A percentile compares a stretch with the other conserved stretches of the same genome.
Conservation (phyloP, 2,888 invertebrate genomes). For the Piscicola geometra region DNA sequence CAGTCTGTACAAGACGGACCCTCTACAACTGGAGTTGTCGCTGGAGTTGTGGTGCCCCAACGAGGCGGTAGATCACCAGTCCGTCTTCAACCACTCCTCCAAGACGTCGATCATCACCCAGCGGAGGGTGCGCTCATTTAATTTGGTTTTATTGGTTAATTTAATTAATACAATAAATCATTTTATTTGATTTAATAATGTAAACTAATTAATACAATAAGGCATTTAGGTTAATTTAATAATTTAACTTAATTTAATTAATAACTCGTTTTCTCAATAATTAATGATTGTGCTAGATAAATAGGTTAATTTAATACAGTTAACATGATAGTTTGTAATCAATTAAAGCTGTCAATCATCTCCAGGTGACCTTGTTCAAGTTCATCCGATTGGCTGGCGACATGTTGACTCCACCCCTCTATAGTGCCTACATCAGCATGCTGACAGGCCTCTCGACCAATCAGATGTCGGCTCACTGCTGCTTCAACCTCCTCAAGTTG, state of each 20-base stretch:
- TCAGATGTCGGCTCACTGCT: conserved; percentile 71
- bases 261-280: neutral
- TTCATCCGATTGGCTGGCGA: conserved; percentile 84
- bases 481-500: conserved; percentile 72
- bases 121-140: conserved; percentile 55
- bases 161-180: too few relatives aligned
- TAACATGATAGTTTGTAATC: neutral
- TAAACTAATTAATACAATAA: too few relatives aligned
- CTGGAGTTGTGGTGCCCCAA: conserved; percentile 75
- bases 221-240: neutral
- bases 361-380: conserved; percentile 66
- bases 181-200: too few relatives aligned
- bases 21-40: conserved; percentile 66
- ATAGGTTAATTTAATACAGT: neutral
- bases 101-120: conserved; percentile 53
- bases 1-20: conserved; percentile 72
- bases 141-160: too few relatives aligned
- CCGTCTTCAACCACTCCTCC: conserved; percentile 28
- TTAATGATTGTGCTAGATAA: neutral
- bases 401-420: conserved; percentile 74
- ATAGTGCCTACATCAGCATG: conserved; percentile 81
- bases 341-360: neutral
- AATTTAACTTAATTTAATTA: neutral
- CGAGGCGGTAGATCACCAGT: conserved; percentile 43
- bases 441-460: conserved; percentile 72